Percentiles rank a stretch among this genome's conserved stretches.
Conservation (phyloP, 2,113 vertebrate genomes). For the Talpa occidentalis region DNA sequence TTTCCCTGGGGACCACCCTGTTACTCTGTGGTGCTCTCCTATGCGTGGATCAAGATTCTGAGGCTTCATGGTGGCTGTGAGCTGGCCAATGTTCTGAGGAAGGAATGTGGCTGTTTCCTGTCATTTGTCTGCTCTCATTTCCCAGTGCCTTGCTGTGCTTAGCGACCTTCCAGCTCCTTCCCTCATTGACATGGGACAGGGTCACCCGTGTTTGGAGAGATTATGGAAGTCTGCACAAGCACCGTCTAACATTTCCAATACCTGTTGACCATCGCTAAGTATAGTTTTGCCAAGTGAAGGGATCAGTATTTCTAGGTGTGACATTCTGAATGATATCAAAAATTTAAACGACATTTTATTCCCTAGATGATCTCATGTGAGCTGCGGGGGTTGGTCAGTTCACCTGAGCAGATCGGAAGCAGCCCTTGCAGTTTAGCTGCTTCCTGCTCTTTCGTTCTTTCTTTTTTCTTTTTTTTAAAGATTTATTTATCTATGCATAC, state of each 20-base stretch:
- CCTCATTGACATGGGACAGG: constrained; percentile 17
- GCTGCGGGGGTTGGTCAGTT: background rate
- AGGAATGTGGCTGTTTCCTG: constrained; percentile 40
- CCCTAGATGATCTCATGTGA: background rate
- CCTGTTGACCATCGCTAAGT: background rate
- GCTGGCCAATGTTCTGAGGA: background rate
- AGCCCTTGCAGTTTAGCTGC: background rate
- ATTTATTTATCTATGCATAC: too few relatives aligned
- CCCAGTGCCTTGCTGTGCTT: constrained; percentile 21
- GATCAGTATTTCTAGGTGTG: background rate
- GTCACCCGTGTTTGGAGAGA: background rate
- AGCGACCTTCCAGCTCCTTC: constrained; percentile 59
- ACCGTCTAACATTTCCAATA: background rate
- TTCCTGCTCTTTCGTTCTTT: background rate
- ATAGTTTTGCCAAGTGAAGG: background rate
- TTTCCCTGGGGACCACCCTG: too few relatives aligned
- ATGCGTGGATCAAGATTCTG: background rate
- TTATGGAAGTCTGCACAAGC: constrained; percentile 30
- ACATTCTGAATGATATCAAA: background rate
- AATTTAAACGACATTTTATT: background rate
- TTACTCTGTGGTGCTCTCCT: background rate
- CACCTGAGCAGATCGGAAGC: background rate
- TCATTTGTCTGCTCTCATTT: constrained; percentile 42
- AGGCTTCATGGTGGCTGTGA: background rate
- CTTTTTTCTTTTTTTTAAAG: too few relatives aligned